Evolutionary conservation across 2,888 invertebrate species (phyloP).

Genomic region (Callosobruchus maculatus): DNA sequence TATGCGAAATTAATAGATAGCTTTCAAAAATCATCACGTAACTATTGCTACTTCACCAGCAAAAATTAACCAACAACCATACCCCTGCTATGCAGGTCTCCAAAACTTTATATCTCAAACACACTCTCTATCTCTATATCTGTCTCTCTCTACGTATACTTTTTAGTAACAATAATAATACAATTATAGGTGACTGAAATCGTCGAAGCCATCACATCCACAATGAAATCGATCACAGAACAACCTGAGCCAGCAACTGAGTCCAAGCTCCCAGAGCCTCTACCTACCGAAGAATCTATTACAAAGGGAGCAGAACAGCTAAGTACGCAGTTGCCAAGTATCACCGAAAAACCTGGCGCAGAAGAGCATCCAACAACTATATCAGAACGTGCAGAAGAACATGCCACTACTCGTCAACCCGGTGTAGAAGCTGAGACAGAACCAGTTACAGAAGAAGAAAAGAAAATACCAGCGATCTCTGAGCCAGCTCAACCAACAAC

Average conservation of each 20-base stretch:
- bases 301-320: background rate
- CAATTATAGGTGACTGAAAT: conserved; percentile 10
- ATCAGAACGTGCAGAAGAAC: background rate
- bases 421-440: background rate
- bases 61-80: too few species aligned
- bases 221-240: conserved; percentile 14
- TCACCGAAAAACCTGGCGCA: conserved; percentile 1
- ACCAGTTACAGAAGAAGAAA: conserved; percentile 2
- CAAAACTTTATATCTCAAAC: too few species aligned
- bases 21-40: too few species aligned
- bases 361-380: background rate
- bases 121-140: too few species aligned
- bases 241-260: conserved; percentile 6
- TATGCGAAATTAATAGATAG: too few species aligned
- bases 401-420: background rate
- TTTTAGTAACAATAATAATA: too few species aligned
- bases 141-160: too few species aligned
- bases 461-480: conserved; percentile 3
- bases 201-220: conserved; percentile 15
- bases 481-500: background rate
- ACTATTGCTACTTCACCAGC: too few species aligned
- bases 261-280: background rate
- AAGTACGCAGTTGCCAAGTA: background rate
- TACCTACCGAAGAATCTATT: background rate
- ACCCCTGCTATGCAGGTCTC: too few species aligned